Evolutionary conservation across 2,888 invertebrate species (phyloP).

Genomic region (Caenorhabditis macrosperma): DNA sequence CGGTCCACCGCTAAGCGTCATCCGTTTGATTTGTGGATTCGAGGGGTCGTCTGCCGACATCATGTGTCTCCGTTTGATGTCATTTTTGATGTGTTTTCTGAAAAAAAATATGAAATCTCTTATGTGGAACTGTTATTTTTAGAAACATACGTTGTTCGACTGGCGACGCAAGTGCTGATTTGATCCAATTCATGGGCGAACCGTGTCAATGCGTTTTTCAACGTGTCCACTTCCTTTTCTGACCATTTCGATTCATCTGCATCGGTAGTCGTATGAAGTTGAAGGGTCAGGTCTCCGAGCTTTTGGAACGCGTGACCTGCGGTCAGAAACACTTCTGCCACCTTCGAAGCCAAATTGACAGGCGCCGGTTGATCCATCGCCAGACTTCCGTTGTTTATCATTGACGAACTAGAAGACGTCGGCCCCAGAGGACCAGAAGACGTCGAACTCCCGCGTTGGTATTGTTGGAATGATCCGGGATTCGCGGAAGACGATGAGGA

Average conservation of each 20-base stretch:
- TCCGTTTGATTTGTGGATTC: conserved; percentile 24
- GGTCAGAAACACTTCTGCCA: conserved; percentile 77
- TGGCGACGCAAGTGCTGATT: conserved; percentile 71
- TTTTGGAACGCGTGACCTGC: conserved; percentile 78
- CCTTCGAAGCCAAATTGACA: conserved; percentile 65
- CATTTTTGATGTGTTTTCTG: conserved; percentile 71
- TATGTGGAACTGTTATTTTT: conserved; percentile 5
- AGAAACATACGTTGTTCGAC: conserved; percentile 68
- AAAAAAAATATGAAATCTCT: no score
- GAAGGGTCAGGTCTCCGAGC: conserved; percentile 76
- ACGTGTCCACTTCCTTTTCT: conserved; percentile 73
- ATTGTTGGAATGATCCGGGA: conserved; percentile 45
- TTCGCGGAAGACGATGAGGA: background rate
- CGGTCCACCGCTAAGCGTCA: conserved; percentile 18
- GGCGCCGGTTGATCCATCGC: conserved; percentile 64
- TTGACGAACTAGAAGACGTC: conserved; percentile 11
- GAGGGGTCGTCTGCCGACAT: conserved; percentile 20
- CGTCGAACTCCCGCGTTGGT: conserved; percentile 26
- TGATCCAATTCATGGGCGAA: conserved; percentile 77
- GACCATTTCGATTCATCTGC: conserved; percentile 73
- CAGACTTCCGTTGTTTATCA: conserved; percentile 13
- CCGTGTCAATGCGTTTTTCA: conserved; percentile 71
- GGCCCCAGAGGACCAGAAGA: conserved; percentile 8
- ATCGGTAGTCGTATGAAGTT: conserved; percentile 67
- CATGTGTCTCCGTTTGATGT: conserved; percentile 69